Conservation (phyloP, 2,888 invertebrate species). For the Tyria jacobaeae region DNA sequence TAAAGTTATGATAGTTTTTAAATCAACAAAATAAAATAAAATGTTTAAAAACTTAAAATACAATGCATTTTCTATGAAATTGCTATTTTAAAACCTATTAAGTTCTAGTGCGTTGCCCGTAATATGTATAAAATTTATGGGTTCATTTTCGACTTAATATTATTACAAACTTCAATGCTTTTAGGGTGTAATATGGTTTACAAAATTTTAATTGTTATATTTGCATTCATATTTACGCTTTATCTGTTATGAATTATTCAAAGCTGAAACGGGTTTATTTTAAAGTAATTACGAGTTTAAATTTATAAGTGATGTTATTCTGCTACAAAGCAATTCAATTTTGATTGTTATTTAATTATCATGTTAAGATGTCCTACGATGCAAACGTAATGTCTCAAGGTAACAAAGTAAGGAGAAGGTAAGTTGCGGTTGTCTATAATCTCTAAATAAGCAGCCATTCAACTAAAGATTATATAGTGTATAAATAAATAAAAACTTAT, state of each 20-base stretch:
- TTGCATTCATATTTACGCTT: conserved; percentile 1
- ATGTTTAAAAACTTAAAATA: not conserved
- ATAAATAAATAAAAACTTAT: too few relatives aligned
- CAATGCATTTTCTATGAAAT: not conserved
- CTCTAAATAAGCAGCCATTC: too few relatives aligned
- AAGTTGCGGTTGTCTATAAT: too few relatives aligned
- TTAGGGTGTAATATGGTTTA: conserved; percentile 12
- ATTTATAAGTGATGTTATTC: too few relatives aligned
- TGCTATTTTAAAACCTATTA: not conserved
- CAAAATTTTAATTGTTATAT: conserved; percentile 25
- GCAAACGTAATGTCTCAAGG: too few relatives aligned
- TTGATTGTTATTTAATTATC: not conserved
- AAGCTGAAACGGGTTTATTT: not conserved
- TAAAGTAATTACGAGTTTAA: not conserved
- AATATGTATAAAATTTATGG: conserved; percentile 9
- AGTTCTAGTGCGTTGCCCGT: not conserved
- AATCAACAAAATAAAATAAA: too few relatives aligned
- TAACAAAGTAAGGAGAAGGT: too few relatives aligned
- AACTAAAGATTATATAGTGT: too few relatives aligned
- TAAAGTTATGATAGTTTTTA: not conserved
- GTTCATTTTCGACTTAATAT: conserved; percentile 5
- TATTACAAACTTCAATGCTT: conserved; percentile 1
- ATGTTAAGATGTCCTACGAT: too few relatives aligned
- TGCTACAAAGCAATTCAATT: not conserved
- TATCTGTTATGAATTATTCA: not conserved